phyloP scores from a whole-genome alignment of 2,113 vertebrate genomes.

The Mustela lutreola region DNA sequence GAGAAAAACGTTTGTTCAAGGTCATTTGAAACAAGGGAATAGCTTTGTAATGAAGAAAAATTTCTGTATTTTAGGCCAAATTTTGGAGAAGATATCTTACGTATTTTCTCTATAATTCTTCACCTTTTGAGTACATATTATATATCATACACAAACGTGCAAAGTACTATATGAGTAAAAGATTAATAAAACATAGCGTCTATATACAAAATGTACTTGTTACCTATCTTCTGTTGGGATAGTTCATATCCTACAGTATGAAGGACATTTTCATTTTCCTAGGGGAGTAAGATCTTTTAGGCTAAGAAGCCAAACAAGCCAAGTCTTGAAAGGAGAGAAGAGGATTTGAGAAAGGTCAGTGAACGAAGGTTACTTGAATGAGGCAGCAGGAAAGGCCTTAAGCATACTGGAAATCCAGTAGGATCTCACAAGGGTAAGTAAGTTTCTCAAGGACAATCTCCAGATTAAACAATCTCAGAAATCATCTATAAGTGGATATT shows the following conservation, averaged over 20 bases:
- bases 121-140: not conserved
- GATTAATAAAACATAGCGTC: not conserved
- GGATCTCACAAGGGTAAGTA: not conserved
- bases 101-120: not conserved
- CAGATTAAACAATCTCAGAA: not conserved
- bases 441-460: not conserved
- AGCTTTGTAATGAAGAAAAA: not conserved
- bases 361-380: too few relatives aligned
- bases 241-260: not conserved
- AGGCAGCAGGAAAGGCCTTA: not conserved
- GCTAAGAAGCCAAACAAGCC: not conserved
- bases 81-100: not conserved
- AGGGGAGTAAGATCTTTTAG: not conserved
- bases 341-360: not conserved
- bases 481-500: not conserved
- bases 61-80: not conserved
- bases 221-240: not conserved
- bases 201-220: not conserved
- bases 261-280: not conserved
- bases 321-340: not conserved
- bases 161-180: not conserved
- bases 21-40: slow-evolving; percentile 4
- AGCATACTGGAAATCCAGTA: not conserved
- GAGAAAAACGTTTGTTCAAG: slow-evolving; percentile 22
- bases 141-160: not conserved